Evolutionary conservation across 2,888 invertebrate genomes (phyloP), one percentile per base, ranked within the genome.

Genomic region (Stenoptilia bipunctidactyla): DNA sequence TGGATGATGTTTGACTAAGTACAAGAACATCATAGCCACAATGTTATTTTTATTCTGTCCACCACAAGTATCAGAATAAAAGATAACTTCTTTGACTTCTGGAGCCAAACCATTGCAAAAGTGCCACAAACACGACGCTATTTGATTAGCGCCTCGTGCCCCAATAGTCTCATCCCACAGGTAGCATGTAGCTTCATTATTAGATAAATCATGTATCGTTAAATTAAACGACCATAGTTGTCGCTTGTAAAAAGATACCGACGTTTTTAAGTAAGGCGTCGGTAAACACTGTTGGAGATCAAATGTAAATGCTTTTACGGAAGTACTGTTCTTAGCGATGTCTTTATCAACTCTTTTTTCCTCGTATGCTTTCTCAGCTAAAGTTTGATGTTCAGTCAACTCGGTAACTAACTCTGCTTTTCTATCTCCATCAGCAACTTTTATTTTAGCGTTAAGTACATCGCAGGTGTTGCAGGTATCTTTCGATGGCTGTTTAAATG

Each of bases 121-220:
- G 35, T 51, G 35, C 42, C 41, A 51, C 39, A 56, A 20, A 47
- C 53, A 54, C 27, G 52, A 50, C 1, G 49, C 53, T 20, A 58
- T 52, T 45, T 56, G 45, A 37, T 55, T 56, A 13, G 50, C 51
- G 38, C 53, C 55, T 38, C 55, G 43, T 35, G 38, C 46, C 14
- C 45, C 51, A 33, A 44, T 47, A 2, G 41, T 42, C 41, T 51
- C 49, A 39, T 45, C 44, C 53, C 48, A 50, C 50, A 49, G 47
- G 41, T 45, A 50, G 37, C 38, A 47, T 15, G 36, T 41, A 38
- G 43, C 43, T 47, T 34, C 44, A 38, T 44, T 45, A 45, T 4
- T 37, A 27, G 6, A 34, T 30, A 15, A 45, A 30, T 47, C 38
- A 41, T 45, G 45, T 20, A 48, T 40, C 15, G 48, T 50, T 20